Percentiles rank a stretch among this genome's conserved stretches.
Conservation (phyloP, 1,140 invertebrate species). For the Kradibia gibbosae region DNA sequence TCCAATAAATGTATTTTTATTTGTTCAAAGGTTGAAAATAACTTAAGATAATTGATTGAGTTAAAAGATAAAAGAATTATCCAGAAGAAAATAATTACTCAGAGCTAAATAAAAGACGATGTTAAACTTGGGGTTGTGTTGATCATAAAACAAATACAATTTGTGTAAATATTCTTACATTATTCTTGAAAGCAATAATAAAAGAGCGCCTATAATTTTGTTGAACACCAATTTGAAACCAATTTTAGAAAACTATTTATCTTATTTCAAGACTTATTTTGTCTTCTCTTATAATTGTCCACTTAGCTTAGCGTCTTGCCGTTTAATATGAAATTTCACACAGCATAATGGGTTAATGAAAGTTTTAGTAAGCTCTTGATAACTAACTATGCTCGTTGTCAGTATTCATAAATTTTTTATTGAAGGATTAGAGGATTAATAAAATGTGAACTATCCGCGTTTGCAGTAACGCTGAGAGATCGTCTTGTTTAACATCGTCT, state of each 20-base stretch:
- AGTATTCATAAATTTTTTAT: too few species aligned
- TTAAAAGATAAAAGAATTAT: not conserved
- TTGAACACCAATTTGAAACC: not conserved
- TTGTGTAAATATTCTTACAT: not conserved
- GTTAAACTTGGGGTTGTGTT: not conserved
- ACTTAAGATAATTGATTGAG: slow-evolving; percentile 11
- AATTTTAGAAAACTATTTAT: not conserved
- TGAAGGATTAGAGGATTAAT: not conserved
- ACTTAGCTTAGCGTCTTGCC: not conserved
- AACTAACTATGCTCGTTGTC: too few species aligned
- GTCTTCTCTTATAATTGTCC: not conserved
- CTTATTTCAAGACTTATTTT: not conserved
- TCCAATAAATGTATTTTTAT: not conserved
- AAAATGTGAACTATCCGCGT: not conserved
- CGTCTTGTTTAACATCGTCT: not conserved
- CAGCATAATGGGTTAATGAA: not conserved
- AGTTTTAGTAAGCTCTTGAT: not conserved
- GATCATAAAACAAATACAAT: slow-evolving; percentile 1
- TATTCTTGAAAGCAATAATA: not conserved
- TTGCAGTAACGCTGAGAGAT: not conserved
- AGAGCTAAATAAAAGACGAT: slow-evolving; percentile 6
- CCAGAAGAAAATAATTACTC: not conserved
- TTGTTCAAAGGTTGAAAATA: not conserved
- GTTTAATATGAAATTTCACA: not conserved
- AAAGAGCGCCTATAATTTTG: not conserved